Base-by-base conservation (phyloP, 2,113 vertebrate genomes). In the Arenaria interpres region DNA sequence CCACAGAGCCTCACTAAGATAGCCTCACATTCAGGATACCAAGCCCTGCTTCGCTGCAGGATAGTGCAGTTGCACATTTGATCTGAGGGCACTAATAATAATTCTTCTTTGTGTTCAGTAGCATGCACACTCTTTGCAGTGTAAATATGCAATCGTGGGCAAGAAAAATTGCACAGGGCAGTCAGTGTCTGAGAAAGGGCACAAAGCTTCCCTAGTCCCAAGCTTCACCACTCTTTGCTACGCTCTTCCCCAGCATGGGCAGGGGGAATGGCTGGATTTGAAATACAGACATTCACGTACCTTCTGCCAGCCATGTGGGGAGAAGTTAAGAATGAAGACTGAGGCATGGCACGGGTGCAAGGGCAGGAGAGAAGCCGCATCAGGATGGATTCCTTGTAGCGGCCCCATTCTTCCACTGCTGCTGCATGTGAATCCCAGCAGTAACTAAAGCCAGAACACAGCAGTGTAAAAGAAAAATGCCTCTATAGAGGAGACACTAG, bases 201-300 rank as follows among this genome's bases (percentile, higher is more conserved):
- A 33, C 14, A 21, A 51, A 51, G 41, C 13, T 90, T 71, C 54
- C 63, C 48, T 9, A 33, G 28, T 14, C 22, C 12, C 37, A 51
- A 37, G 14, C 14, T 75, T 60, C 28, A 5, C 32, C 15, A 17
- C 10, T 30, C 25, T 54, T 53, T 39, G 48, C 56, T 1, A 7
- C 6, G 5, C 17, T 30, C 1, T 9, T 68, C 25, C 13, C 30
- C 48, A 48, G 32, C 16, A 48, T 0, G 2, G 1, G 2, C 46
- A 51, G 19, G 10, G 45, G 12, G 16, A 59, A 59, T 11, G 15
- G 18, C 16, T 39, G 37, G 30, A 6, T 19, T 75, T 64, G 48
- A 76, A 66, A 88, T 8, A 46, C 27, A 87, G 72, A 60, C 24
- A 28, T 41, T 35, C 43, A 28, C 7, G 13, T 19, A 54, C 5